Conservation (phyloP, 1,140 invertebrate genomes). For the Ptiloglossa arizonensis region DNA sequence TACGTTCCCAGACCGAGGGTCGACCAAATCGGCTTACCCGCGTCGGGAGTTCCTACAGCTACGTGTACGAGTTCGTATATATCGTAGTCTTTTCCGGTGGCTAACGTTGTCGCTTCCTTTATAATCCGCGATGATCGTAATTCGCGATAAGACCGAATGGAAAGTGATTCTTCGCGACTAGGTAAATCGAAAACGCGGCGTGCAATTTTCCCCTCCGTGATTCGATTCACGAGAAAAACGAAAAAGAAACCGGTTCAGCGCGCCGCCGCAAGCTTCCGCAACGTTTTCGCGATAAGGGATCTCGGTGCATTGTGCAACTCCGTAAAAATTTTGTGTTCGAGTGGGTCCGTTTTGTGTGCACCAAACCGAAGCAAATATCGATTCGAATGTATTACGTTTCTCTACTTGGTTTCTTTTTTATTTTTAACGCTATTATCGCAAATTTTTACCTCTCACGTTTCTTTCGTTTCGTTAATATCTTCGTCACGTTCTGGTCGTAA, state of each 20-base stretch:
- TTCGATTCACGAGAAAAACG: neutral
- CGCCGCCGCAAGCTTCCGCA: too few relatives aligned
- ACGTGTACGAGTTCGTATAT: too few relatives aligned
- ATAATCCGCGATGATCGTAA: constrained; percentile 2
- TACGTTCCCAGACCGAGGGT: constrained; percentile 30
- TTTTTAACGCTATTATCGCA: too few relatives aligned
- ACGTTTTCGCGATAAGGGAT: neutral
- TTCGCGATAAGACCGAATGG: neutral
- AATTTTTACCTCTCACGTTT: too few relatives aligned
- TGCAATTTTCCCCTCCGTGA: neutral
- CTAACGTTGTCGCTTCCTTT: neutral
- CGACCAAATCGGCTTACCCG: constrained; percentile 58
- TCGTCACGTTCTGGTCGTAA: too few relatives aligned
- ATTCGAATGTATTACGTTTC: too few relatives aligned
- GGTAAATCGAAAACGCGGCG: neutral
- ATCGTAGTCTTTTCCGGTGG: constrained; percentile 41
- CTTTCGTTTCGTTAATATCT: too few relatives aligned
- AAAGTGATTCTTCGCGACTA: neutral
- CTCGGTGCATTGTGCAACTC: too few relatives aligned
- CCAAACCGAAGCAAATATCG: too few relatives aligned
- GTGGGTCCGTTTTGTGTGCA: too few relatives aligned
- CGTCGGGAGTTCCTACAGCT: constrained; percentile 43
- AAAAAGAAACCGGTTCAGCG: neutral
- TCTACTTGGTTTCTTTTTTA: too few relatives aligned
- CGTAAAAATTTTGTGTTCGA: too few relatives aligned